Base-by-base conservation (phyloP, 2,797 vertebrate genomes). In the Podarcis lilfordi region DNA sequence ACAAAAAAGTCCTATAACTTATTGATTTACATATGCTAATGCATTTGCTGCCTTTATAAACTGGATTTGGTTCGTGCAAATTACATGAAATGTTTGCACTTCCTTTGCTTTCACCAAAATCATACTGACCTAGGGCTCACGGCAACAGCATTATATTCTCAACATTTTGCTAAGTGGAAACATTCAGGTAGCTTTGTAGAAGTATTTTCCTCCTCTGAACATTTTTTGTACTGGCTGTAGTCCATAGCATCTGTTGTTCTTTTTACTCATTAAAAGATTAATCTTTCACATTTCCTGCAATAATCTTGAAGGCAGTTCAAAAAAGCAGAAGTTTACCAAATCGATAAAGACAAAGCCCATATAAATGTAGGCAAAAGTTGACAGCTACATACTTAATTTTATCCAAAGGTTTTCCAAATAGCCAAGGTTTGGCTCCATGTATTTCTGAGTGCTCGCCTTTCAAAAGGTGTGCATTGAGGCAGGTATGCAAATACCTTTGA, bases 141-240 rank as follows among this genome's bases (percentile, higher is more conserved):
- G 40, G 32, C 17, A 66, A 10, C 19, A 55, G 64, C 15, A 74
- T 29, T 74, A 32, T 29, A 6, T 85, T 45, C 59, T 19, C 21
- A n/a, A 69, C 61, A 50, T 85, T 84, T 81, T 75, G 59, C 84
- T 80, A 66, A 79, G 17, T 35, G 11, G 68, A 66, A 85, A 72
- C 5, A 2, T 80, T 85, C 37, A n/a, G 21, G 37, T 85, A 80
- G 21, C 1, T 45, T 61, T 45, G 9, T 8, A 45, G 37, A 84
- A 84, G 32, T 21, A 10, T n/a, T 74, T 80, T 40, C 27, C 43
- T 86, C 78, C 23, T 32, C 21, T 45, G 11, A 43, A 61, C 27
- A 32, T 40, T 40, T 82, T 86, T 55, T 45, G 61, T 89, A 43
- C 66, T 68, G 21, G 15, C 35, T 82, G 32, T 64, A 32, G 50